Conservation (phyloP, 1,140 invertebrate genomes). For the Saccostrea echinata region DNA sequence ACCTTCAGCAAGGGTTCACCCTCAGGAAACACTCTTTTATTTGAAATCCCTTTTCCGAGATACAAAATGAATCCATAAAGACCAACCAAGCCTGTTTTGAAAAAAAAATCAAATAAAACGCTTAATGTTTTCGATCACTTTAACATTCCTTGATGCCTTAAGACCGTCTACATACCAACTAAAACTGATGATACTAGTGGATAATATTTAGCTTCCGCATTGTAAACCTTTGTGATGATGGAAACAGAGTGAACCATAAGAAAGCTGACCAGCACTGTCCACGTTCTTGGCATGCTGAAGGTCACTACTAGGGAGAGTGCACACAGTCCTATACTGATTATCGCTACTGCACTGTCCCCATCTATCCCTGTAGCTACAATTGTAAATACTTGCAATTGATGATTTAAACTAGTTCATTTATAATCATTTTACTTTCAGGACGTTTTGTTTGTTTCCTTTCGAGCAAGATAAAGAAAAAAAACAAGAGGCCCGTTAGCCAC, state of each 20-base stretch:
- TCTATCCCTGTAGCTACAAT: background rate
- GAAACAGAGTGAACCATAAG: background rate
- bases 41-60: conserved; percentile 60
- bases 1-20: conserved; percentile 68
- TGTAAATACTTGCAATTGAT: background rate
- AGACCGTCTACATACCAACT: background rate
- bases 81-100: conserved; percentile 51
- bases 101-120: background rate
- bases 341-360: background rate
- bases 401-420: too few relatives aligned
- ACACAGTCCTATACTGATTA: background rate
- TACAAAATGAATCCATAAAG: conserved; percentile 66
- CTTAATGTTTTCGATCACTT: background rate
- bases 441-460: too few relatives aligned
- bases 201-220: background rate
- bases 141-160: background rate
- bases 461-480: too few relatives aligned
- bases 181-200: conserved; percentile 19
- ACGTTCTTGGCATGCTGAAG: background rate
- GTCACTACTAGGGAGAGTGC: background rate
- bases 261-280: background rate
- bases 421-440: too few relatives aligned
- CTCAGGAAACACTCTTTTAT: conserved; percentile 61
- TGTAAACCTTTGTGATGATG: background rate
- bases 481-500: too few relatives aligned